These are phyloP conservation scores for Dinothrombium tinctorium DNA, from an alignment of 1,140 invertebrate genomes.

Conservation along the genomic window DNA sequence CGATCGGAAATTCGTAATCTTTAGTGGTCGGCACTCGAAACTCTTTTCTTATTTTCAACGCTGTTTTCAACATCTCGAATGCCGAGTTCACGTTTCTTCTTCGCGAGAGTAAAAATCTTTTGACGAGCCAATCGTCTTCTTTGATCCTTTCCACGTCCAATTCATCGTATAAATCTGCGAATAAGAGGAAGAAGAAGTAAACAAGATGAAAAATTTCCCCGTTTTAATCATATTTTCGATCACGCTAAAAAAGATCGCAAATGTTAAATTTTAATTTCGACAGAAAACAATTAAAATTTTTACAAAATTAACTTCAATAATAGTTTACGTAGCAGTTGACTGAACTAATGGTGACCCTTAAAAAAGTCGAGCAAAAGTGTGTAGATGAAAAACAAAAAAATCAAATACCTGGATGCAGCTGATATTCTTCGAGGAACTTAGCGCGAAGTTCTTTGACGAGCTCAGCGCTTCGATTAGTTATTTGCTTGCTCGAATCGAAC, in stretches of 20 bases:
- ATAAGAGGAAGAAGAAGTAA: neutral
- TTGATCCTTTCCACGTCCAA: conserved; percentile 5
- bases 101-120: conserved; percentile 7
- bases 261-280: neutral
- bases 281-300: neutral
- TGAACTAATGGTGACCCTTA: neutral
- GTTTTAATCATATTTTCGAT: neutral
- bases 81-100: conserved; percentile 5
- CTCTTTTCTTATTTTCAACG: conserved; percentile 5
- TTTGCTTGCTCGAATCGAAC: neutral
- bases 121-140: conserved; percentile 9
- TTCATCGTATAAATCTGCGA: conserved; percentile 8
- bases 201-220: neutral
- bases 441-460: conserved; percentile 4
- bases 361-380: neutral
- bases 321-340: neutral
- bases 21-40: neutral
- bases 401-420: neutral
- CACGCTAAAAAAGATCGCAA: neutral
- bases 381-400: neutral
- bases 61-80: conserved; percentile 3
- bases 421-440: conserved; percentile 2
- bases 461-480: conserved; percentile 3
- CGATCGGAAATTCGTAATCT: conserved; percentile 7
- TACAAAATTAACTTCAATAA: neutral